Percentiles rank a stretch among this genome's conserved stretches.
These are phyloP conservation scores for Conchocele bisecta DNA, from an alignment of 2,888 invertebrate genomes.

Conservation along the genomic window DNA sequence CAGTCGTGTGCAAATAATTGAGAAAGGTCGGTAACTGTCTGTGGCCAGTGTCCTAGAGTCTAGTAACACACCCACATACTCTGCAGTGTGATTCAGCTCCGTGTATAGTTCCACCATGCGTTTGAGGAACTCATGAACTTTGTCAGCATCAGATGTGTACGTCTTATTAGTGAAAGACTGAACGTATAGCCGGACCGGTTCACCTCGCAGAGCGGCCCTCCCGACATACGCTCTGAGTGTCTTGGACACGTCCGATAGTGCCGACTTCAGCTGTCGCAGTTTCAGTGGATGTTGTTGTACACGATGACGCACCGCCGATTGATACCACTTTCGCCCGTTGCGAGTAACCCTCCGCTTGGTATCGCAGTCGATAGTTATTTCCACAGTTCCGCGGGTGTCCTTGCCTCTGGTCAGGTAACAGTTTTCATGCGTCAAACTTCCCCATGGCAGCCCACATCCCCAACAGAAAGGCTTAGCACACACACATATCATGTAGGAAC, in stretches of 20 bases:
- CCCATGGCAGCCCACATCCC: slow-evolving; percentile 58
- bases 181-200: not conserved
- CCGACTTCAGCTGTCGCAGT: slow-evolving; percentile 15
- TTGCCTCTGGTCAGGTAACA: slow-evolving; percentile 14
- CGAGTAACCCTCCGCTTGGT: not conserved
- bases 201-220: slow-evolving; percentile 13
- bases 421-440: not conserved
- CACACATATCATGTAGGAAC: slow-evolving; percentile 59
- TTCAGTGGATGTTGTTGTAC: slow-evolving; percentile 29
- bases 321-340: slow-evolving; percentile 36
- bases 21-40: not conserved
- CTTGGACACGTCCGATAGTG: slow-evolving; percentile 20
- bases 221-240: slow-evolving; percentile 20
- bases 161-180: not conserved
- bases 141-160: slow-evolving; percentile 16
- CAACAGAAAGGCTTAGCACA: slow-evolving; percentile 65
- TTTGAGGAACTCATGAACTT: slow-evolving; percentile 35
- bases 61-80: slow-evolving; percentile 54
- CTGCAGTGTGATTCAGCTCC: slow-evolving; percentile 59
- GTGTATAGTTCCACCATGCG: slow-evolving; percentile 50
- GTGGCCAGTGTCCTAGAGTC: slow-evolving; percentile 12
- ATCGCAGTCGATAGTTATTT: not conserved
- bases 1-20: slow-evolving; percentile 7
- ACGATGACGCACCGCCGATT: slow-evolving; percentile 46
- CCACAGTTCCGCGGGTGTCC: slow-evolving; percentile 12